A percentile compares a stretch with the other conserved stretches of the same genome.
Conservation (phyloP, 2,113 vertebrate genomes). For the Amazona guildingii region DNA sequence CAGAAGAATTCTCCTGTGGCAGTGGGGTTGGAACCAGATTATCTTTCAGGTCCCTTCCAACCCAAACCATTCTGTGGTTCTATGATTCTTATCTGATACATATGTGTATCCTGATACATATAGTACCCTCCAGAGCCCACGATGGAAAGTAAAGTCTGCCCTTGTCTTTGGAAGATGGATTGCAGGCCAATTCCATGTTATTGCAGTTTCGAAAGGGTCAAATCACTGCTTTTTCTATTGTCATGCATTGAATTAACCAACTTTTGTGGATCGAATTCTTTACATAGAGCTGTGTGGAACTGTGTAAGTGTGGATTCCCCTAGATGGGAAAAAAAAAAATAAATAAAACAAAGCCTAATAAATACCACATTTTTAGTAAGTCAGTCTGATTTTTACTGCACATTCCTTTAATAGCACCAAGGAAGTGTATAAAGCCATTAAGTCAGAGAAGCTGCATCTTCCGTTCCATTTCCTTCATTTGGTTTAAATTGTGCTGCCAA, state of each 20-base stretch:
- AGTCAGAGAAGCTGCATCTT: background rate
- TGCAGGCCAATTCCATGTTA: background rate
- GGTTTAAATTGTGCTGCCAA: background rate
- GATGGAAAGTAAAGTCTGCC: background rate
- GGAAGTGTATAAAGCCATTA: background rate
- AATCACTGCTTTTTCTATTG: background rate
- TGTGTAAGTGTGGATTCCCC: background rate
- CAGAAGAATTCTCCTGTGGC: background rate
- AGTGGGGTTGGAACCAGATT: background rate
- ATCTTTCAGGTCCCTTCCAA: background rate
- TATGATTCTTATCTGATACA: background rate
- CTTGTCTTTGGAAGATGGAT: background rate
- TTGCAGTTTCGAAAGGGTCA: background rate
- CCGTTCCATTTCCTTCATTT: background rate
- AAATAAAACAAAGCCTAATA: background rate
- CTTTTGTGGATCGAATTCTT: background rate
- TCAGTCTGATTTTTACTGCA: background rate
- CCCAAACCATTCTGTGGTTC: background rate
- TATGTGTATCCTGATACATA: background rate
- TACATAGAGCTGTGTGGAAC: background rate
- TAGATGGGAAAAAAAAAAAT: background rate
- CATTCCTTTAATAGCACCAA: background rate
- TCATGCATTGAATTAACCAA: background rate
- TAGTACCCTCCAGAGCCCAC: background rate
- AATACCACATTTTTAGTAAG: background rate